phyloP scores from a whole-genome alignment of 2,888 invertebrate genomes.

The Zygaena filipendulae region DNA sequence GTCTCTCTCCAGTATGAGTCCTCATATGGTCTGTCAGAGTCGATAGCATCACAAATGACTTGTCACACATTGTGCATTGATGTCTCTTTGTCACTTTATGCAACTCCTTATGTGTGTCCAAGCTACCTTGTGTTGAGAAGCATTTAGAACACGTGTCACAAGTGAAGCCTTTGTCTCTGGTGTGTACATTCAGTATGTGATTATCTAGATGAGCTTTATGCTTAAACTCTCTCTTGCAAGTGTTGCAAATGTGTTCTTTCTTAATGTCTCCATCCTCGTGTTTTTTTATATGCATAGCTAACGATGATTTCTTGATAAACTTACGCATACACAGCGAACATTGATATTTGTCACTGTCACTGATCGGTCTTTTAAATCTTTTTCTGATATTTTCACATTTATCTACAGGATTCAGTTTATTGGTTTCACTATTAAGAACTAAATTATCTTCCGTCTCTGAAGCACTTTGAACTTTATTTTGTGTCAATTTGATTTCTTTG shows the following conservation, averaged over 20 bases:
- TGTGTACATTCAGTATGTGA: slow-evolving; percentile 55
- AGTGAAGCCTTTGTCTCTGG: slow-evolving; percentile 43
- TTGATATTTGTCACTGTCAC: slow-evolving; percentile 19
- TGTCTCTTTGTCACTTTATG: slow-evolving; percentile 59
- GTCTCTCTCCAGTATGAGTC: slow-evolving; percentile 69
- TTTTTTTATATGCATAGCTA: slow-evolving; percentile 35
- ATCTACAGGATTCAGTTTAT: slow-evolving; percentile 23
- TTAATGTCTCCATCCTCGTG: slow-evolving; percentile 32
- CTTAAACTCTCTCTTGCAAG: slow-evolving; percentile 64
- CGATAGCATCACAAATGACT: slow-evolving; percentile 60
- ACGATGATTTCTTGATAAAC: slow-evolving; percentile 37
- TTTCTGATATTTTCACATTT: slow-evolving; percentile 18
- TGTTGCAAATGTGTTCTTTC: slow-evolving; percentile 34
- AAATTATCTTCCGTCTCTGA: slow-evolving; percentile 1
- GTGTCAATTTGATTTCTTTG: slow-evolving; percentile 5
- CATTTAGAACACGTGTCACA: slow-evolving; percentile 53
- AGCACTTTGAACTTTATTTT: slow-evolving; percentile 7
- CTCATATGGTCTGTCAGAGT: slow-evolving; percentile 69
- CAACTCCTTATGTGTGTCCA: slow-evolving; percentile 50
- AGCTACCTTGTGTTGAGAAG: slow-evolving; percentile 44
- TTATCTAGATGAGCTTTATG: slow-evolving; percentile 63
- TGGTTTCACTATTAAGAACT: slow-evolving; percentile 14
- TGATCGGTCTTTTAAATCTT: slow-evolving; percentile 19
- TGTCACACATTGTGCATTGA: slow-evolving; percentile 52
- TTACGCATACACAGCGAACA: slow-evolving; percentile 45